A percentile compares a stretch with the other conserved stretches of the same genome.
These are phyloP conservation scores for Castor canadensis DNA, from an alignment of 2,113 vertebrate species.

Conservation along the genomic window DNA sequence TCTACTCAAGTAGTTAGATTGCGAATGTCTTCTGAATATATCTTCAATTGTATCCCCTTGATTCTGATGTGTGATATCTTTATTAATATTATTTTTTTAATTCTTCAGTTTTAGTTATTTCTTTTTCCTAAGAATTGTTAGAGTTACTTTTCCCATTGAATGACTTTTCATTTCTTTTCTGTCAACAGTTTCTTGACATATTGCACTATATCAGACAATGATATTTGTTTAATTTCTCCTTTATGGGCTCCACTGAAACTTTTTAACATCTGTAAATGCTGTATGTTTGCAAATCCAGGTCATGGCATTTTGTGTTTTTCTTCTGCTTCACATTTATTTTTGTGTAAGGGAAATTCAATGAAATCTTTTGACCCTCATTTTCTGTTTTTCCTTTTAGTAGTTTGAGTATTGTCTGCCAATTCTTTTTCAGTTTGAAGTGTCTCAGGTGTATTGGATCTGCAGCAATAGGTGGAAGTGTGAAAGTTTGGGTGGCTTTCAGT, in stretches of 20 bases:
- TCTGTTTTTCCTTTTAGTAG: too few species aligned
- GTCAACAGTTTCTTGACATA: background rate
- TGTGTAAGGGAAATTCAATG: too few species aligned
- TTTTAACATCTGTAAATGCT: too few species aligned
- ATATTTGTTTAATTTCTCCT: constrained; percentile 18
- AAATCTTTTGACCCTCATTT: too few species aligned
- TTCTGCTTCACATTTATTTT: background rate
- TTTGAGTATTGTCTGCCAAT: too few species aligned
- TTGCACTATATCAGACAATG: background rate
- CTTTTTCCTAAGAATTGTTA: background rate
- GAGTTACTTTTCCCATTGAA: background rate
- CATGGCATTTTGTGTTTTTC: too few species aligned
- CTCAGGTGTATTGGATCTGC: too few species aligned
- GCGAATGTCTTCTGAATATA: background rate
- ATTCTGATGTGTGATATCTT: background rate
- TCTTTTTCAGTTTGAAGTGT: too few species aligned
- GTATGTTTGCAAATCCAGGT: too few species aligned
- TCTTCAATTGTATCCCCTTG: background rate
- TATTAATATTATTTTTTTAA: background rate
- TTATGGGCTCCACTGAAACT: background rate
- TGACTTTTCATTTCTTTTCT: background rate
- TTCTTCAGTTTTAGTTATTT: background rate
- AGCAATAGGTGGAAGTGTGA: too few species aligned
- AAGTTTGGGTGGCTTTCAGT: too few species aligned
- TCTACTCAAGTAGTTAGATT: background rate